Evolutionary conservation across 2,888 invertebrate genomes (phyloP), one percentile per base, ranked within the genome.

Genomic region (Melanargia galathea): DNA sequence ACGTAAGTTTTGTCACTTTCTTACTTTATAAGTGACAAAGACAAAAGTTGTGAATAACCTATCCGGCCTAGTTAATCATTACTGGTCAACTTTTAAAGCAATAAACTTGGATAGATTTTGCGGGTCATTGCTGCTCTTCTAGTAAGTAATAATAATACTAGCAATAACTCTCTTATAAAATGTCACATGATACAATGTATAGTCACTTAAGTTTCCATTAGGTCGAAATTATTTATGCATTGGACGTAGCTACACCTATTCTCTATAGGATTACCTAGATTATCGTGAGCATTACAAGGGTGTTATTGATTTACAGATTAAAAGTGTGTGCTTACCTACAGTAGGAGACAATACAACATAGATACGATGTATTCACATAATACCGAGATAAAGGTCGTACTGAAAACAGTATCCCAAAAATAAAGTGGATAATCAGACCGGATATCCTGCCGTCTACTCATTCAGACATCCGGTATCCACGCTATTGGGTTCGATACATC

Each of bases 321-420:
- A 1, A 38, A n/a, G n/a, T 38, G 38, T n/a, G 38, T 38, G 3
- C n/a, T n/a, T 38, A 16, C 38, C 13, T 5, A 1, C 38, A 38
- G 13, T 2, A 43, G 30, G 8, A 30, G 30, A 30, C 30, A 8
- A 1, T 43, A 43, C 7, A 18, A 43, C 6, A 8, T 43, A 40
- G n/a, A 1, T 38, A 40, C 16, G 2, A 18, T 43, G 18, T 38
- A 38, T 38, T 13, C 40, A 40, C 40, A 16, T 40, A 16, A 40
- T 16, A 40, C 1, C 24, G 5, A 26, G 48, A 13, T 56, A 24
- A 49, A 51, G 43, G 54, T 62, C 62, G 24, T 11, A 38, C 57
- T 60, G 63, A 65, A 65, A 63, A 65, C n/a, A n/a, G n/a, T 65
- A 69, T 60, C 63, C 57, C 40, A 40, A 65, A 62, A 63, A 61